These are phyloP conservation scores for Perodicticus potto DNA, from an alignment of 2,797 vertebrate genomes.

Conservation along the genomic window DNA sequence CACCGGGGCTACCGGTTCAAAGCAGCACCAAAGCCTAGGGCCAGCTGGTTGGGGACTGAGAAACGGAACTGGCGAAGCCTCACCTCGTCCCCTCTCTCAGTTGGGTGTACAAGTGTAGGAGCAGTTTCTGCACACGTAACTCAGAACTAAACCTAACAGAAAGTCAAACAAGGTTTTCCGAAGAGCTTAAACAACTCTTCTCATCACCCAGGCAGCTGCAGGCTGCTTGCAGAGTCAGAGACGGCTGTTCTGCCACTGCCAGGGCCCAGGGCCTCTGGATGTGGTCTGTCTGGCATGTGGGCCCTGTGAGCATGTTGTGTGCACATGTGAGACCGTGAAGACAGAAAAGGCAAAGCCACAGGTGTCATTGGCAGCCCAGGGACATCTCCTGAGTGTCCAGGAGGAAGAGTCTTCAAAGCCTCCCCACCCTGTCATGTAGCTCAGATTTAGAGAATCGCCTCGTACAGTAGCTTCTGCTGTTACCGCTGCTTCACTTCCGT, in stretches of 20 bases:
- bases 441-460: not conserved
- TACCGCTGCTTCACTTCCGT: not conserved
- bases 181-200: not conserved
- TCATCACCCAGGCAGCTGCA: fast-evolving
- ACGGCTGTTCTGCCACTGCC: fast-evolving
- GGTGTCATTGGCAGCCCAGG: not conserved
- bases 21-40: not conserved
- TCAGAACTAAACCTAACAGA: not conserved
- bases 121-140: not conserved
- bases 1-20: not conserved
- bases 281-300: not conserved
- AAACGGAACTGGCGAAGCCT: not conserved
- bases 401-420: not conserved
- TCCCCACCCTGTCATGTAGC: fast-evolving
- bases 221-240: not conserved
- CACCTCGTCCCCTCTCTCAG: not conserved
- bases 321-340: not conserved
- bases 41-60: not conserved
- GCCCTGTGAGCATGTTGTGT: not conserved
- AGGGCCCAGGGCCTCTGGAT: not conserved
- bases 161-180: not conserved
- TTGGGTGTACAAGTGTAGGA: too few relatives aligned
- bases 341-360: not conserved
- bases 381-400: not conserved
- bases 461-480: fast-evolving